These are phyloP conservation scores for Lithophane leautieri DNA, from an alignment of 2,888 invertebrate genomes.

Conservation along the genomic window DNA sequence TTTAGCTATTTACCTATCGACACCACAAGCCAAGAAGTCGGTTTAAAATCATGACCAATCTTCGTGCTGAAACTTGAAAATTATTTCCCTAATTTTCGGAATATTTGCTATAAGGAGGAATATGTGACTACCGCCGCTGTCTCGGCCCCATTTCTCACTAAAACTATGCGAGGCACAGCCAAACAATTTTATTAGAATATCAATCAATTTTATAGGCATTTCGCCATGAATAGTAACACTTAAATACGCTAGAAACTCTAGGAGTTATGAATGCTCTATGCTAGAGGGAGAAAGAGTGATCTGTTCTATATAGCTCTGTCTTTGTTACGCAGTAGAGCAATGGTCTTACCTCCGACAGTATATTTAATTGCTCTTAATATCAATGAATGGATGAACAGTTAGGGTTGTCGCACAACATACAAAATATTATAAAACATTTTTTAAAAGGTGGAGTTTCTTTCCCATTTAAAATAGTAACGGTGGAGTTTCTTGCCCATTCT, in stretches of 20 bases:
- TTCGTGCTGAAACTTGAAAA: slow-evolving; percentile 29
- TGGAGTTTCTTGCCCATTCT: no score
- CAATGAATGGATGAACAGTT: slow-evolving; percentile 43
- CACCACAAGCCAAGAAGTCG: neutral
- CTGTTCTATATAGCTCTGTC: slow-evolving; percentile 18
- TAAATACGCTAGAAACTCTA: slow-evolving; percentile 41
- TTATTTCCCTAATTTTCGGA: slow-evolving; percentile 40
- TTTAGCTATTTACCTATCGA: neutral
- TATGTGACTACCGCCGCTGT: slow-evolving; percentile 33
- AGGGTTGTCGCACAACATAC: slow-evolving; percentile 39
- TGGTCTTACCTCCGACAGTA: slow-evolving; percentile 37
- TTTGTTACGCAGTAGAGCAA: slow-evolving; percentile 20
- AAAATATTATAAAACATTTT: no score
- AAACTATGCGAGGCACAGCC: slow-evolving; percentile 57
- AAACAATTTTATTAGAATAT: slow-evolving; percentile 66
- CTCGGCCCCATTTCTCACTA: slow-evolving; percentile 43
- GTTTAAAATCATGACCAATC: slow-evolving; percentile 11
- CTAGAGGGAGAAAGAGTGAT: slow-evolving; percentile 39
- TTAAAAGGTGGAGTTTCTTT: no score
- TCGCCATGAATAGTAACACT: slow-evolving; percentile 51
- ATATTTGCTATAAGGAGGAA: slow-evolving; percentile 28
- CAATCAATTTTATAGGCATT: slow-evolving; percentile 66
- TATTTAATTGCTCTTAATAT: slow-evolving; percentile 62
- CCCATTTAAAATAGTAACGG: no score
- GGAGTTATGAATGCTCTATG: slow-evolving; percentile 43